A percentile compares a stretch with the other conserved stretches of the same genome.
Evolutionary conservation across 1,140 invertebrate species (phyloP).

Genomic region (Pseudomyrmex flavicornis): DNA sequence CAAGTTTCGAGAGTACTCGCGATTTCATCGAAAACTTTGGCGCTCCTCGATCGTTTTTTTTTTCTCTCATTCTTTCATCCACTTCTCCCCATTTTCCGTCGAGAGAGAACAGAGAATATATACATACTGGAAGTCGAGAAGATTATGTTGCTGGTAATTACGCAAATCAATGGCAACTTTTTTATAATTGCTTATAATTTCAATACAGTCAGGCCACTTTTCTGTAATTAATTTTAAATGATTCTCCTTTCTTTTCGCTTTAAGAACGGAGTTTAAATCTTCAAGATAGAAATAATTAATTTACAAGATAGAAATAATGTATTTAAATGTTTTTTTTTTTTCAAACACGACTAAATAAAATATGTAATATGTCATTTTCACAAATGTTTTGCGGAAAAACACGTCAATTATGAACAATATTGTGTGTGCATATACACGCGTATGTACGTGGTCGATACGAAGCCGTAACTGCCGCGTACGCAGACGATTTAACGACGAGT

Average conservation of each 20-base stretch:
- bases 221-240: not conserved
- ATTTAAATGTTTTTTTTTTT: not conserved
- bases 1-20: conserved; percentile 79
- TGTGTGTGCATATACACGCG: conserved; percentile 51
- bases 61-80: conserved; percentile 53
- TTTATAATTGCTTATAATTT: conserved; percentile 37
- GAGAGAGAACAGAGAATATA: conserved; percentile 41
- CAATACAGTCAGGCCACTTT: not conserved
- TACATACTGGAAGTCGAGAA: conserved; percentile 55
- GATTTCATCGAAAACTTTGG: conserved; percentile 83
- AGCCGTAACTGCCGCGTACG: conserved; percentile 80
- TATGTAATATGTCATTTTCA: too few species aligned
- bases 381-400: conserved; percentile 52
- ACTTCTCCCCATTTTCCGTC: conserved; percentile 13
- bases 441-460: conserved; percentile 67
- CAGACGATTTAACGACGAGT: conserved; percentile 83
- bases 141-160: conserved; percentile 56
- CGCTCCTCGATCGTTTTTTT: conserved; percentile 67
- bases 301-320: not conserved
- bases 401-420: too few species aligned
- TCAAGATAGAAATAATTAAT: too few species aligned
- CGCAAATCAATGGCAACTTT: not conserved
- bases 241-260: not conserved
- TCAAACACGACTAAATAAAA: not conserved
- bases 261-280: not conserved